These are phyloP conservation scores for Ardeotis arabs DNA, from an alignment of 2,113 vertebrate species.

Conservation along the genomic window DNA sequence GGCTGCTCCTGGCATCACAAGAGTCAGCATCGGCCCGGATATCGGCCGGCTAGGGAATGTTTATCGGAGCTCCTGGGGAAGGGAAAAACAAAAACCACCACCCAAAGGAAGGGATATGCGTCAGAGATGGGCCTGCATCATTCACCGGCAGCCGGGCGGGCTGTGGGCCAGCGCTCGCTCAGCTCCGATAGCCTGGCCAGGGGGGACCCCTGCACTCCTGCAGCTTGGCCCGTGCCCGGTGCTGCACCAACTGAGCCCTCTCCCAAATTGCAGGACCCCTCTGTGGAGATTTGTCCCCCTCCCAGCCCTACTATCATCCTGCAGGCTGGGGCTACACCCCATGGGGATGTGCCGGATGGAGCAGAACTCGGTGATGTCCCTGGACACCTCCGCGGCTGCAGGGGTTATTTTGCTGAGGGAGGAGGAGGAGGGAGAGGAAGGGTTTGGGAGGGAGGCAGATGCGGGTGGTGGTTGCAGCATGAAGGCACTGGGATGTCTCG, in stretches of 20 bases:
- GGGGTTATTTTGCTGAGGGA: not conserved
- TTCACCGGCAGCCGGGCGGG: not conserved
- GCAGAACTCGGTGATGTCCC: not conserved
- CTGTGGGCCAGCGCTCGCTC: not conserved
- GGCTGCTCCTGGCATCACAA: not conserved
- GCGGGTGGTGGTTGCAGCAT: not conserved
- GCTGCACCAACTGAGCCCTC: not conserved
- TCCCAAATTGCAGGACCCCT: accelerated
- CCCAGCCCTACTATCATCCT: not conserved
- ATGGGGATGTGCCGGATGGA: accelerated
- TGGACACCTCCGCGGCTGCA: not conserved
- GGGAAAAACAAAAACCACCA: conserved; percentile 61
- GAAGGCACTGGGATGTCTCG: not conserved
- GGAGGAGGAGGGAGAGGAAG: not conserved
- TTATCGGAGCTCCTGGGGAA: conserved; percentile 59
- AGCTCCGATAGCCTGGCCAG: accelerated
- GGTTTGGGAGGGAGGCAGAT: not conserved
- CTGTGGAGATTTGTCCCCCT: not conserved
- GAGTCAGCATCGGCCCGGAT: conserved; percentile 57
- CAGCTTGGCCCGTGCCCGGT: accelerated
- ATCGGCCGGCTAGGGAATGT: conserved; percentile 13
- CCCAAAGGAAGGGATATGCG: conserved; percentile 64
- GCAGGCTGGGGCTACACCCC: not conserved
- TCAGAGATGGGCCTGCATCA: conserved; percentile 48
- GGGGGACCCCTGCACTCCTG: not conserved